Percentiles rank a stretch among this genome's conserved stretches.
Evolutionary conservation across 2,113 vertebrate genomes (phyloP).

Genomic region (Mus pahari): DNA sequence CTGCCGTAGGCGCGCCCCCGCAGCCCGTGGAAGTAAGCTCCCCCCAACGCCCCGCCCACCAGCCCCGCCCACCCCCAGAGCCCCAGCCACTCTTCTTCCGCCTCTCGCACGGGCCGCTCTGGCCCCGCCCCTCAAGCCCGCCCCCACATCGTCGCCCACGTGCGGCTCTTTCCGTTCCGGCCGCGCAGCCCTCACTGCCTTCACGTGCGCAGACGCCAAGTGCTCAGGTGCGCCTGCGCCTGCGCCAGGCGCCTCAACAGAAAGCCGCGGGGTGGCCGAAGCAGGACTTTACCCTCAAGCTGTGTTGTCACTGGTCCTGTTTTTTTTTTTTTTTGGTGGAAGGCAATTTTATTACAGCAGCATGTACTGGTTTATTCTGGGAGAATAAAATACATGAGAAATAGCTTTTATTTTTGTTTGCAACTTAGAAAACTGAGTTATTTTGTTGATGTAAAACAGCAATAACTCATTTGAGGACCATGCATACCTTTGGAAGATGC

Average conservation of each 20-base stretch:
- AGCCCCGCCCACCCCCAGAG: neutral
- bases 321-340: too few species aligned
- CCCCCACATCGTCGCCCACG: neutral
- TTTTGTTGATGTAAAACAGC: slow-evolving; percentile 76
- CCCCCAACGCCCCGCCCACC: neutral
- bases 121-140: neutral
- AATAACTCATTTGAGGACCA: slow-evolving; percentile 85
- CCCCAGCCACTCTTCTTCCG: neutral
- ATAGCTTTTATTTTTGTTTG: slow-evolving; percentile 80
- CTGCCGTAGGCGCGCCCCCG: neutral
- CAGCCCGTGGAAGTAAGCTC: neutral
- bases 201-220: fast-evolving
- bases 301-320: neutral
- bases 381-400: slow-evolving; percentile 81
- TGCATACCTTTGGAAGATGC: slow-evolving; percentile 82
- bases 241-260: neutral
- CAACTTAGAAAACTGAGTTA: slow-evolving; percentile 83
- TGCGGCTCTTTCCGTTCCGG: neutral
- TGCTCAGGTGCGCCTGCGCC: neutral
- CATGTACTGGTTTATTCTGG: too few species aligned
- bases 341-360: too few species aligned
- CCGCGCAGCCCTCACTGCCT: fast-evolving
- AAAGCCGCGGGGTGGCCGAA: neutral
- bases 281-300: neutral
- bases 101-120: neutral